Conservation (phyloP, 2,888 invertebrate genomes). For the Chymomyza amoena region DNA sequence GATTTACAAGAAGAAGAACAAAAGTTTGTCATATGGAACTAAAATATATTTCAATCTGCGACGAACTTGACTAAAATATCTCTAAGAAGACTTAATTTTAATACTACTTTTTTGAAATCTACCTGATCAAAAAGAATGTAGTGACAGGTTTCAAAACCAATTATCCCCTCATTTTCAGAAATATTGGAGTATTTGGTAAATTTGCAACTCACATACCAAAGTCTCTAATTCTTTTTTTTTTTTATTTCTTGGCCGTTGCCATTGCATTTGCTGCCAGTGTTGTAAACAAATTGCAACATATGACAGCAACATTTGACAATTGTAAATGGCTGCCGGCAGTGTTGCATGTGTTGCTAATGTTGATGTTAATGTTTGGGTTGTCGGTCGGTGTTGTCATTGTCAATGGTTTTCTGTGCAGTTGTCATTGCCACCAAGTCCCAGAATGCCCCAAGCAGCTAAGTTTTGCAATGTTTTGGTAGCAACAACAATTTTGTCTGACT, state of each 20-base stretch:
- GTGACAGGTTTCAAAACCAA: no score
- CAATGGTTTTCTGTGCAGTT: conserved; percentile 17
- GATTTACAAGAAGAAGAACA: no score
- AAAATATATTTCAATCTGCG: no score
- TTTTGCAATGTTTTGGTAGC: not conserved
- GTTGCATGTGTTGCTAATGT: conserved; percentile 23
- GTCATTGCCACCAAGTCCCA: not conserved
- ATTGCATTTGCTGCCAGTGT: conserved; percentile 19
- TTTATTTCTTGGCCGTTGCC: not conserved
- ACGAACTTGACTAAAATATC: no score
- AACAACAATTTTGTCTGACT: not conserved
- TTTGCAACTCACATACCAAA: not conserved
- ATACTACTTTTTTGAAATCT: no score
- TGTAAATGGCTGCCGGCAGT: conserved; percentile 54
- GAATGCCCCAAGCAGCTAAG: not conserved
- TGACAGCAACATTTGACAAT: conserved; percentile 70
- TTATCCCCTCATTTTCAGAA: not conserved
- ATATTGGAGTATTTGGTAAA: not conserved
- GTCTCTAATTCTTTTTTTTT: not conserved
- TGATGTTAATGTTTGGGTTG: not conserved
- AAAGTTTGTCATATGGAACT: no score
- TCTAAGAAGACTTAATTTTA: no score
- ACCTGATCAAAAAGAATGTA: no score
- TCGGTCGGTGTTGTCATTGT: conserved; percentile 1
- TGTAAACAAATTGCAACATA: conserved; percentile 70